phyloP scores from a whole-genome alignment of 2,888 invertebrate species.

The Glomeris marginata region DNA sequence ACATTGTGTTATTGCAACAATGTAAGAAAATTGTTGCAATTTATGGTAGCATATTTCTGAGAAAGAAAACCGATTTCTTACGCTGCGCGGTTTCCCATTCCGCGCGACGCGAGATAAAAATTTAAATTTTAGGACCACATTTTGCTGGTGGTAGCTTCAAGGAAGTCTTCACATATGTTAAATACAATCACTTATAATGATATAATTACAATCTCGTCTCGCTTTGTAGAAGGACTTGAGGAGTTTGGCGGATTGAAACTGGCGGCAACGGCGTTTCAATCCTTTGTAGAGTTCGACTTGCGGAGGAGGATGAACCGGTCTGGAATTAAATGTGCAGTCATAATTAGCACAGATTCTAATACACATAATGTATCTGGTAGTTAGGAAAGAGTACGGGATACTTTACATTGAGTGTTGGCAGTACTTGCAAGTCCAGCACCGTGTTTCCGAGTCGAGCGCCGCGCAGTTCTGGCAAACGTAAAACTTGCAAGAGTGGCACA shows the following conservation, averaged over 20 bases:
- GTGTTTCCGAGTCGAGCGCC: constrained; percentile 21
- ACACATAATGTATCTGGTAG: background rate
- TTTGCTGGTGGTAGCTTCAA: no score
- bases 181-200: background rate
- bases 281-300: constrained; percentile 1
- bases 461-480: constrained; percentile 29
- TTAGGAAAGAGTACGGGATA: background rate
- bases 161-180: no score
- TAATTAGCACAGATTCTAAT: background rate
- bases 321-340: background rate
- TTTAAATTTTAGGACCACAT: no score
- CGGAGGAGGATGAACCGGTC: constrained; percentile 2
- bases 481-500: constrained; percentile 25
- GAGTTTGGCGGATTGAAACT: constrained; percentile 7
- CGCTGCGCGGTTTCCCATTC: no score
- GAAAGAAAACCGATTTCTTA: no score
- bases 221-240: constrained; percentile 4
- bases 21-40: no score
- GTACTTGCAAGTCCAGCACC: constrained; percentile 26
- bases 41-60: no score
- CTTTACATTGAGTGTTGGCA: constrained; percentile 28
- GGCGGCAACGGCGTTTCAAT: constrained; percentile 6
- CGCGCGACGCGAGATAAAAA: no score
- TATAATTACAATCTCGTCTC: constrained; percentile 7
- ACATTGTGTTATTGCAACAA: no score